Base-by-base conservation (phyloP, 2,113 vertebrate species). In the Pygoscelis antarcticus region DNA sequence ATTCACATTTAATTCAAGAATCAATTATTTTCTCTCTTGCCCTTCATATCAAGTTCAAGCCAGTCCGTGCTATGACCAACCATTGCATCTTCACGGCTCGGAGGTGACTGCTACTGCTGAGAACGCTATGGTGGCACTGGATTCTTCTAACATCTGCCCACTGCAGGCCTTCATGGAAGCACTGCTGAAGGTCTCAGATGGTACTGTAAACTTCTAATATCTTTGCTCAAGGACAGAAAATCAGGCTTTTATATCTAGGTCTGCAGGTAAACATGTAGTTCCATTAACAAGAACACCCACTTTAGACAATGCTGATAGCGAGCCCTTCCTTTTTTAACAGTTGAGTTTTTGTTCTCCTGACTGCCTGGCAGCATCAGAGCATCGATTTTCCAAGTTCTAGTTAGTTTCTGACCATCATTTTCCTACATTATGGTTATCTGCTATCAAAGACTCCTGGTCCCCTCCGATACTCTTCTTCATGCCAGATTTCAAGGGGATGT, bases 51-150 rank as follows among this genome's bases (percentile, higher is more conserved):
- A 70, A 19, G 49, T 27, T 55, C 51, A 70, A 57, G 40, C 13
- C 25, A 64, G 20, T n/a, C 18, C 21, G 57, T 20, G 9, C 30
- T 19, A 30, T 2, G 3, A 64, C 16, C n/a, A 55, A 23, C 30
- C 2, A 0, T 27, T 49, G 11, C 30, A 27, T 22, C n/a, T 55
- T 21, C 19, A 40, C 27, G n/a, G 18, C 29, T 64, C 3, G 0
- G 34, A 47, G 47, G 14, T 4, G 5, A 47, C 20, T 16, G 40
- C 20, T 16, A 64, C 34, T 34, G 49, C 12, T 5, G 29, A 72
- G 76, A 79, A 29, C 1, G 1, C n/a, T 20, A 36, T 5, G 4
- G 32, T 32, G 38, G 6, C 3, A 0, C 6, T 46, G 14, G 62
- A 15, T 46, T 79, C 46, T 52, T 69, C 27, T 30, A 27, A 36